Evolutionary conservation across 2,113 vertebrate species (phyloP), one percentile per base, ranked within the genome.

Genomic region (Aptenodytes forsteri): DNA sequence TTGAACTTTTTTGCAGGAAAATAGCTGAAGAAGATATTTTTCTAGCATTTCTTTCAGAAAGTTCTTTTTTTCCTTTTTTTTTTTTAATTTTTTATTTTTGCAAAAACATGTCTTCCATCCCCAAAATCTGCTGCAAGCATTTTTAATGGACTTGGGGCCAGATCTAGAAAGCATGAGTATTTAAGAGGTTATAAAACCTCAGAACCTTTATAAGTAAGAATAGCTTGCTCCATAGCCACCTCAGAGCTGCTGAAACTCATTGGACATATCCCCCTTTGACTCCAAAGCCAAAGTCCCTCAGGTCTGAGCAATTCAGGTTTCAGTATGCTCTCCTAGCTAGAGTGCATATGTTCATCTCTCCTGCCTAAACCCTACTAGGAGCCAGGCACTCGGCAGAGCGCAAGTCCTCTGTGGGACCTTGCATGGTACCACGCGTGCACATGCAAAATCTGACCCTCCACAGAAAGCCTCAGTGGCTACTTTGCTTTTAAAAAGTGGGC

Each of bases 351-450:
- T 59, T 64, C 8, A 27, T 42, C 32, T 70, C 47, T 80, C 2
- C 19, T 80, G 17, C 58, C 49, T 88, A 76, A 76, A 47, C 10
- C 29, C 54, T 65, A 1, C 20, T 22, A 14, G 32, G 3, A 58
- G 7, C 13, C 21, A 46, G 76, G 54, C 22, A n/a, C 25, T 58
- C 0, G 1, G 19, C 21, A 88, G 25, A 36, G 16, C 3, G 1
- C 7, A 46, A 65, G 9, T 34, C 55, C 59, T 52, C 55, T 40
- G 29, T 50, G 36, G 38, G 18, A 58, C 16, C 19, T 85, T 1
- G 3, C 0, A 0, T 29, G 23, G 11, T 20, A 6, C n/a, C 22
- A 27, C 1, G 0, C 1, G 3, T 9, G 7, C 16, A 52, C 32
- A 23, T 16, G 38, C 4, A 44, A 29, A 56, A 40, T 27, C 32